These are phyloP conservation scores for Cirrhinus mrigala DNA, from an alignment of 2,797 vertebrate genomes.

Conservation along the genomic window DNA sequence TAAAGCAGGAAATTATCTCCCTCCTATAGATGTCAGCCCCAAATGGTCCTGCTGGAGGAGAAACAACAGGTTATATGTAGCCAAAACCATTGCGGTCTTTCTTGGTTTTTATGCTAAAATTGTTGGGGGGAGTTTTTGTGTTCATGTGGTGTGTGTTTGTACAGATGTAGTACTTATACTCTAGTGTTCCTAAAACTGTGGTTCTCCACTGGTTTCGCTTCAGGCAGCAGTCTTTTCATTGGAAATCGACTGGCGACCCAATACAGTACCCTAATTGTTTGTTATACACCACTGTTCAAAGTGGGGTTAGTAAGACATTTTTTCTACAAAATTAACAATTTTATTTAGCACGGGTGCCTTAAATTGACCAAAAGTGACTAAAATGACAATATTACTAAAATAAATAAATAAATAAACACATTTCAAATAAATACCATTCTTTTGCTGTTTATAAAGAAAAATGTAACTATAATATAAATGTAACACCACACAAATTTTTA, in stretches of 20 bases:
- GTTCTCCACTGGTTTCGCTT: not conserved
- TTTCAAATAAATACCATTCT: not conserved
- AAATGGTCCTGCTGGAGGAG: not conserved
- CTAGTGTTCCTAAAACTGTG: not conserved
- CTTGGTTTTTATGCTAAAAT: slow-evolving; percentile 16
- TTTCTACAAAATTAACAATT: not conserved
- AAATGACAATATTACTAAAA: not conserved
- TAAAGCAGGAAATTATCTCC: slow-evolving; percentile 38
- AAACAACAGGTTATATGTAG: slow-evolving; percentile 17
- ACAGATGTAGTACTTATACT: slow-evolving; percentile 2
- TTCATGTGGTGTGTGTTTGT: not conserved
- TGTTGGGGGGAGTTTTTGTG: not conserved
- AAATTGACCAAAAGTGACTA: not conserved
- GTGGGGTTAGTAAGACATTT: not conserved
- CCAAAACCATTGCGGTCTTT: slow-evolving; percentile 18
- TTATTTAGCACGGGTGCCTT: not conserved
- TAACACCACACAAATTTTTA: not conserved
- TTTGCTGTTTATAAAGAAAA: not conserved
- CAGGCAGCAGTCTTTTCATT: not conserved
- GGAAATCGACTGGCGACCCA: not conserved
- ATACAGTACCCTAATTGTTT: not conserved
- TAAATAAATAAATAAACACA: not conserved
- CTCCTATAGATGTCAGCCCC: slow-evolving; percentile 16
- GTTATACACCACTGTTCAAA: not conserved
- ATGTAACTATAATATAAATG: not conserved